phyloP scores from a whole-genome alignment of 2,797 vertebrate species.

The Enteromius afrohamiltoni region DNA sequence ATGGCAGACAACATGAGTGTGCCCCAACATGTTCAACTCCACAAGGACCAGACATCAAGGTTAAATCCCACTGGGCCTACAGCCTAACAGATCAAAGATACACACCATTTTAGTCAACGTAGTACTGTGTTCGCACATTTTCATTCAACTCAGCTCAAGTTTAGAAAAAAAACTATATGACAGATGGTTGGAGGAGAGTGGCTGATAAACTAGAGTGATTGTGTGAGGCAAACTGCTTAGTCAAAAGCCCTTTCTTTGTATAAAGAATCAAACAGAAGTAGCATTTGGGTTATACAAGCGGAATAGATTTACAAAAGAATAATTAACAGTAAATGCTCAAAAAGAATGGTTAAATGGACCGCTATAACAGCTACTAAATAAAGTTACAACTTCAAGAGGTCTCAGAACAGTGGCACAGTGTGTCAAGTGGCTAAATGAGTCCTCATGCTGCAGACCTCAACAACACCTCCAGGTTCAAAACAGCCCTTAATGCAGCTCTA shows the following conservation, averaged over 20 bases:
- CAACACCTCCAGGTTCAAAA: constrained; percentile 32
- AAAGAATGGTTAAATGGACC: neutral
- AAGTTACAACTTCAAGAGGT: neutral
- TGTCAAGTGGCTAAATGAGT: constrained; percentile 17
- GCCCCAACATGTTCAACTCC: constrained; percentile 58
- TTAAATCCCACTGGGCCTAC: constrained; percentile 59
- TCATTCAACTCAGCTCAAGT: neutral
- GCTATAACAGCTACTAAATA: constrained; percentile 5
- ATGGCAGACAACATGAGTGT: constrained; percentile 48
- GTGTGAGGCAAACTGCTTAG: neutral
- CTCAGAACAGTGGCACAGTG: neutral
- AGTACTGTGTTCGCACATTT: neutral
- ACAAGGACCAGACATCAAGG: constrained; percentile 63
- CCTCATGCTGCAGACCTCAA: neutral
- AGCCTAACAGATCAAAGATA: constrained; percentile 68
- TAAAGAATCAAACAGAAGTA: neutral
- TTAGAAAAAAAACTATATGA: neutral
- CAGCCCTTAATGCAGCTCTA: constrained; percentile 15
- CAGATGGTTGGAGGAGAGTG: neutral
- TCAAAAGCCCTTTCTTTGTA: neutral
- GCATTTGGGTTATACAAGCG: neutral
- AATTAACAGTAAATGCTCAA: neutral
- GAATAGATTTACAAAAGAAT: neutral
- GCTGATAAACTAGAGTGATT: neutral
- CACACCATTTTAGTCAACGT: constrained; percentile 47